Percentiles rank a stretch among this genome's conserved stretches.
These are phyloP conservation scores for Cristatella mucedo DNA, from an alignment of 2,888 invertebrate genomes.

Conservation along the genomic window DNA sequence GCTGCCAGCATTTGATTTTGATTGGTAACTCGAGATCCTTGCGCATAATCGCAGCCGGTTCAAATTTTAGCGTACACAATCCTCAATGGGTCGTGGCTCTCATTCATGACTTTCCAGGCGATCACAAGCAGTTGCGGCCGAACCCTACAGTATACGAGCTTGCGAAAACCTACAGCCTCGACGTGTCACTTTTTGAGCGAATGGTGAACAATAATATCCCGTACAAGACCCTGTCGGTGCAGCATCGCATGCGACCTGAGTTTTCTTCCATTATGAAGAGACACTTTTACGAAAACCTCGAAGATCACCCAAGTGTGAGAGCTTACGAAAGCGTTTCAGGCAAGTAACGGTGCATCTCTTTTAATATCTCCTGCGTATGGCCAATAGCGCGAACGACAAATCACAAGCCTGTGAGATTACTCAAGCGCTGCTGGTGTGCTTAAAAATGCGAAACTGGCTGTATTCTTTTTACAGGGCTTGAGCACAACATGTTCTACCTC, in stretches of 20 bases:
- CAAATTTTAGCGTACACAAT: no score
- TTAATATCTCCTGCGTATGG: no score
- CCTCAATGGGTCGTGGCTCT: no score
- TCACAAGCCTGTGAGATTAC: no score
- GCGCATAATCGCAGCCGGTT: no score
- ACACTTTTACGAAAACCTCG: conserved; percentile 49
- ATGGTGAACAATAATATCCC: conserved; percentile 51
- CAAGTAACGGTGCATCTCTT: no score
- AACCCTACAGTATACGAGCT: conserved; percentile 50
- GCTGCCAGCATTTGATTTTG: conserved; percentile 17
- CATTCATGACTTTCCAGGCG: conserved; percentile 36
- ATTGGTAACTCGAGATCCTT: conserved; percentile 45
- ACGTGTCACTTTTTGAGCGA: conserved; percentile 62
- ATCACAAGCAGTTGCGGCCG: conserved; percentile 62
- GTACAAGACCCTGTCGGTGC: conserved; percentile 45
- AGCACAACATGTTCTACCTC: no score
- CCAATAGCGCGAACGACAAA: no score
- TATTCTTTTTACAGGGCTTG: no score
- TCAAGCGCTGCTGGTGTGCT: no score
- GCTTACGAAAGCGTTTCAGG: no score
- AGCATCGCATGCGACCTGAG: conserved; percentile 60
- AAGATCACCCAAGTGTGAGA: conserved; percentile 50
- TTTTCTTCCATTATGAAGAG: conserved; percentile 48
- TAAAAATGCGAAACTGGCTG: no score
- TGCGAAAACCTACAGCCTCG: conserved; percentile 49